phyloP scores from a whole-genome alignment of 2,797 vertebrate genomes.

The Spea hammondii region DNA sequence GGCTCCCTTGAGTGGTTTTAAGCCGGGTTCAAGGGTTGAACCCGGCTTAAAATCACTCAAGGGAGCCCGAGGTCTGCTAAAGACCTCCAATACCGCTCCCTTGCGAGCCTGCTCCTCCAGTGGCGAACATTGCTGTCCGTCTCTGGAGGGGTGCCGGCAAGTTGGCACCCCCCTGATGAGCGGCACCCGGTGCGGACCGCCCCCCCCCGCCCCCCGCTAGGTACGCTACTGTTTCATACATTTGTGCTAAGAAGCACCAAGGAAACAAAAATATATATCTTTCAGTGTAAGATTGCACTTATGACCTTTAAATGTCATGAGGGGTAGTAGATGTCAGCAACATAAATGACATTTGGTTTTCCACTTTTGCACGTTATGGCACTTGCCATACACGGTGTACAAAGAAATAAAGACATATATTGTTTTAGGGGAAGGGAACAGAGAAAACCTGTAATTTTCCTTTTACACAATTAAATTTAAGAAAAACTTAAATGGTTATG shows the following conservation, averaged over 20 bases:
- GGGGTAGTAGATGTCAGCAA: not conserved
- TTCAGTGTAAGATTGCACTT: not conserved
- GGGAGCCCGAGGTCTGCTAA: too few species aligned
- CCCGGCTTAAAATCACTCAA: too few species aligned
- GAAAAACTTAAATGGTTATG: slow-evolving; percentile 55
- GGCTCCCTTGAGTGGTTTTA: too few species aligned
- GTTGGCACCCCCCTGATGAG: too few species aligned
- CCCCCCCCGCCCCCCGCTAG: too few species aligned
- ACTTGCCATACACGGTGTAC: not conserved
- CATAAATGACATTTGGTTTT: slow-evolving; percentile 12
- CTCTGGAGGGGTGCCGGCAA: too few species aligned
- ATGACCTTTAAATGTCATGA: slow-evolving; percentile 1
- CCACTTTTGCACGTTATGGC: not conserved
- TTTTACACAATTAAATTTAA: slow-evolving; percentile 55
- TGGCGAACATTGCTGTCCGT: too few species aligned
- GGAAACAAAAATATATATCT: slow-evolving; percentile 5
- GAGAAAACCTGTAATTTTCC: slow-evolving; percentile 39
- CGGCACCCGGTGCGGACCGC: too few species aligned
- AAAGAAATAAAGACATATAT: not conserved
- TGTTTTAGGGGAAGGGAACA: slow-evolving; percentile 1
- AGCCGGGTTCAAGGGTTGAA: too few species aligned
- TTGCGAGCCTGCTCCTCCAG: too few species aligned
- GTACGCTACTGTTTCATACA: too few species aligned
- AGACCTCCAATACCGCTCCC: too few species aligned
- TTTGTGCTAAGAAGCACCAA: not conserved